Percentiles rank a stretch among this genome's conserved stretches.
These are phyloP conservation scores for Apodemia zela DNA, from an alignment of 2,888 invertebrate genomes.

Conservation along the genomic window DNA sequence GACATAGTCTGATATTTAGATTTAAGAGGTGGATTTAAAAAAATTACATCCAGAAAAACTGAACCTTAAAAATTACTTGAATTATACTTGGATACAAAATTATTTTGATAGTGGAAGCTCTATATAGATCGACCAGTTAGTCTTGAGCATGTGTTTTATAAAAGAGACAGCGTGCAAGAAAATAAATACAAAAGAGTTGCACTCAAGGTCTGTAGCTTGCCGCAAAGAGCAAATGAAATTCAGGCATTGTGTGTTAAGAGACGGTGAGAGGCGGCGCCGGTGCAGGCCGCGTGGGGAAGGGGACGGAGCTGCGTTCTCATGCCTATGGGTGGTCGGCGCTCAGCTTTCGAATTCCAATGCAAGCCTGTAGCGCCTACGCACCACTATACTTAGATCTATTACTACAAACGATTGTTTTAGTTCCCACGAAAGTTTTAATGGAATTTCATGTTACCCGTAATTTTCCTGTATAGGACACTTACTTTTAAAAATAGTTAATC, in stretches of 20 bases:
- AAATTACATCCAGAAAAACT: not conserved
- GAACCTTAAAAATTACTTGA: too few species aligned
- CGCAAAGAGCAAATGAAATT: slow-evolving; percentile 73
- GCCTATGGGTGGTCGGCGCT: slow-evolving; percentile 78
- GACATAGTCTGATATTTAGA: not conserved
- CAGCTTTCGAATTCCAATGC: slow-evolving; percentile 79
- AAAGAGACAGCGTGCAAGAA: slow-evolving; percentile 29
- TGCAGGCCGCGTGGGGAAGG: slow-evolving; percentile 69
- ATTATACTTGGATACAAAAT: not conserved
- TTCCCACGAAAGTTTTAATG: slow-evolving; percentile 11
- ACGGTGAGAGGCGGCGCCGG: slow-evolving; percentile 71
- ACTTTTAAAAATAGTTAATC: too few species aligned
- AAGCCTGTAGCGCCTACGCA: slow-evolving; percentile 74
- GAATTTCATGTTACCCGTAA: not conserved
- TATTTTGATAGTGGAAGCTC: not conserved
- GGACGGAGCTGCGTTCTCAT: slow-evolving; percentile 74
- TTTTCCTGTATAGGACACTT: too few species aligned
- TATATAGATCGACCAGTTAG: slow-evolving; percentile 21
- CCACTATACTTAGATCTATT: slow-evolving; percentile 43
- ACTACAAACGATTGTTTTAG: slow-evolving; percentile 24
- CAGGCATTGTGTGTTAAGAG: slow-evolving; percentile 67
- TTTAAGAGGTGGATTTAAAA: too few species aligned
- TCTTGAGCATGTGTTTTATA: slow-evolving; percentile 27
- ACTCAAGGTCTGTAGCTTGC: slow-evolving; percentile 46
- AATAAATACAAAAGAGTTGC: slow-evolving; percentile 39